phyloP scores from a whole-genome alignment of 2,113 vertebrate genomes.

The Mastomys natalensis region DNA sequence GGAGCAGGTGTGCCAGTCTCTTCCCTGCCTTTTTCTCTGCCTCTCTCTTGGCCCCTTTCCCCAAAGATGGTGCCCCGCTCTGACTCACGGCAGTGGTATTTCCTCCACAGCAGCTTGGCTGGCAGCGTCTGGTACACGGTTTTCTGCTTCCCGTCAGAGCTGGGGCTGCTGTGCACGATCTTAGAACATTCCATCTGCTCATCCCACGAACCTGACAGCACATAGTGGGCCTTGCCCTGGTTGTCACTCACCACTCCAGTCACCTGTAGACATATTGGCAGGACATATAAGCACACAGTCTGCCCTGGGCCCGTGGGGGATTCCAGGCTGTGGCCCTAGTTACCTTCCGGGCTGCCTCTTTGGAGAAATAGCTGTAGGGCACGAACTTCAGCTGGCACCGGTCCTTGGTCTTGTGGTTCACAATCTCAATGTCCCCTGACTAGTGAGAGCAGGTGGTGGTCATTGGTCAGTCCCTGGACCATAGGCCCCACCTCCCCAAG shows the following conservation, averaged over 20 bases:
- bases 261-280: slow-evolving; percentile 87
- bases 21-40: neutral
- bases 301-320: rapidly evolving
- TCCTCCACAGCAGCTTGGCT: slow-evolving; percentile 97
- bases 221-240: slow-evolving; percentile 93
- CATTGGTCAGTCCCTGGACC: rapidly evolving
- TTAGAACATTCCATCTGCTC: slow-evolving; percentile 97
- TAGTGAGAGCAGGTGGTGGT: slow-evolving; percentile 78
- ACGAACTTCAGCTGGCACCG: slow-evolving; percentile 98
- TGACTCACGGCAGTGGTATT: slow-evolving; percentile 96
- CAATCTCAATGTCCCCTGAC: slow-evolving; percentile 98
- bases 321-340: neutral
- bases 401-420: slow-evolving; percentile 97
- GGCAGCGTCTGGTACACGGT: slow-evolving; percentile 97
- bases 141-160: slow-evolving; percentile 95
- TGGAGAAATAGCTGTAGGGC: slow-evolving; percentile 99
- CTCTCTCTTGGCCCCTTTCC: neutral
- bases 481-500: rapidly evolving
- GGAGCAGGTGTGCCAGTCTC: neutral
- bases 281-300: neutral
- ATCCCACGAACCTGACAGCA: slow-evolving; percentile 98
- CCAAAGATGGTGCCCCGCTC: neutral
- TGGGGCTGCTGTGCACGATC: slow-evolving; percentile 94
- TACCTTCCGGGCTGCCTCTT: slow-evolving; percentile 97
- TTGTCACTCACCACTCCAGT: slow-evolving; percentile 94